Base-by-base conservation (phyloP, 2,797 vertebrate species). In the Anguilla megastoma region DNA sequence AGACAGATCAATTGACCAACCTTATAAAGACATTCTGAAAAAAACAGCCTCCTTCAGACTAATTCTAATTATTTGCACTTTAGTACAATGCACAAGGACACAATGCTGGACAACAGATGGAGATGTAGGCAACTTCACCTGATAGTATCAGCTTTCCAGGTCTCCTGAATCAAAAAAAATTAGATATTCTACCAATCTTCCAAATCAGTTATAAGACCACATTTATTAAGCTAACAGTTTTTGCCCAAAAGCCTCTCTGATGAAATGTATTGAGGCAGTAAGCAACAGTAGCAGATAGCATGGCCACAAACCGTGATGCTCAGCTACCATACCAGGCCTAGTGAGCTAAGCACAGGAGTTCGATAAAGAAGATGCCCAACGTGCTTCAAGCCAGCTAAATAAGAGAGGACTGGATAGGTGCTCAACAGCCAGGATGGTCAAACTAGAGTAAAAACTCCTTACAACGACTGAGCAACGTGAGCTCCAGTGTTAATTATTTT, bases 291-390 rank as follows among this genome's bases (percentile, higher is more conserved):
- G 36, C 36, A 41, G 18, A 24, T 27, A 21, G 48, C 36, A 24
- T 83, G 21, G 6, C 6, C 69, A 71, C 30, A n/a, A 6, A n/a
- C 48, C 6, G 5, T 60, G 14, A 8, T 16, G 30, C 21, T 60
- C 30, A 41, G 60, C 33, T 60, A 56, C 48, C 82, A 54, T 30
- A 71, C 2, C 10, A 83, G 86, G 14, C 21, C 21, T n/a, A 63
- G 60, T 21, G 16, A 18, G 82, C 58, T 87, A 80, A 87, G 33
- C 27, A 58, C 24, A 41, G 54, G 80, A n/a, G 86, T 66, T 41
- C 36, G 2, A 41, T 41, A 41, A 41, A 41, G 36, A 41, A 41
- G 36, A 41, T 41, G 36, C 2, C 36, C 36, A 41, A 41, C 36
- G 36, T 41, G 36, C 36, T 41, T 41, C 36, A 41, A 41, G 36